Evolutionary conservation across 2,113 vertebrate species (phyloP), one percentile per base, ranked within the genome.

Genomic region (Callopanchax toddi): DNA sequence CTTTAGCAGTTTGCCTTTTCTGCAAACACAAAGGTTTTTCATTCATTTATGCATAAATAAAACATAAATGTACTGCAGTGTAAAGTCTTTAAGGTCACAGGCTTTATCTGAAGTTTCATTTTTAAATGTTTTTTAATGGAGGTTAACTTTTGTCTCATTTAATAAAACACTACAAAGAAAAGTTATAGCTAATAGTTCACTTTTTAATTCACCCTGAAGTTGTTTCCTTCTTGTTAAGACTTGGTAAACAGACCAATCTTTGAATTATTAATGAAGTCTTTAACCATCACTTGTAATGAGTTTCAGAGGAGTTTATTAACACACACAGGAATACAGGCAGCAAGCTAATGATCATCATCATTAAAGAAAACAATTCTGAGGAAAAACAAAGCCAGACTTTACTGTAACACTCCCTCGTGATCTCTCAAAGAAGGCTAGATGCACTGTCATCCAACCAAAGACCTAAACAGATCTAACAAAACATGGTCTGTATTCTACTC

Each of bases 191-290:
- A 16, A n/a, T 16, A 16, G 16, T 56, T 32, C 5, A 5, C 11
- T 11, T 3, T 18, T 20, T 51, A 3, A 53, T 12, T 45, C 25
- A 53, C 29, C 36, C 15, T 44, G 11, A 51, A 15, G 6, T 16
- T 25, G 37, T 63, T 75, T 62, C 62, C 11, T 32, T 46, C 16
- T 2, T 60, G 18, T 55, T 50, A 8, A 22, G 23, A 21, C 52
- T 17, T 52, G 43, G 58, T 63, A 37, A 70, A 63, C 56, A 66
- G 2, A 60, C 11, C 45, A 63, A 18, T 46, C 57, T 43, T 53
- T 86, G 37, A 90, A 85, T 87, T 67, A 77, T 86, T 66, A 67
- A 81, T 83, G 78, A 69, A 43, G 26, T 12, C 18, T 59, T 63
- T 69, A 74, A 48, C 6, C 10, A 11, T 49, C 5, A 8, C 46